Conservation (phyloP, 2,888 invertebrate species). For the Chaitophorus viminalis region DNA sequence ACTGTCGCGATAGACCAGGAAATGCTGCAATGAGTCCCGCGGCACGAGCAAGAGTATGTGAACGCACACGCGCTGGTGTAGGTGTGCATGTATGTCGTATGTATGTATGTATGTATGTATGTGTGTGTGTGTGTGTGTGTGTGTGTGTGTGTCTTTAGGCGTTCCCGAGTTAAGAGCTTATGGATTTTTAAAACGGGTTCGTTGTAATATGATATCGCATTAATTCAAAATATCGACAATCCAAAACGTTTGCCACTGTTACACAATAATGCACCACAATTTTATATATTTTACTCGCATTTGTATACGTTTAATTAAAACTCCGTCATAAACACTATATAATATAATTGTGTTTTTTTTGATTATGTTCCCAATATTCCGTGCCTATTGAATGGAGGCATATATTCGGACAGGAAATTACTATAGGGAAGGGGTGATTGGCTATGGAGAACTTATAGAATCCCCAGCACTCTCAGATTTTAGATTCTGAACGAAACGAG, state of each 20-base stretch:
- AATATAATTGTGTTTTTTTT: no score
- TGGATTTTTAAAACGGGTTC: constrained; percentile 34
- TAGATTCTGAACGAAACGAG: no score
- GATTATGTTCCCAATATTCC: no score
- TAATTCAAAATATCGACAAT: constrained; percentile 35
- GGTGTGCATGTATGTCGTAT: no score
- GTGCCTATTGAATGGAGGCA: no score
- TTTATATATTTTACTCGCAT: neutral
- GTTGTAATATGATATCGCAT: neutral
- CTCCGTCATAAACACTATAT: no score
- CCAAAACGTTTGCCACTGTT: constrained; percentile 18
- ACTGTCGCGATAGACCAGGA: constrained; percentile 36
- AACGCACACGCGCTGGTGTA: no score
- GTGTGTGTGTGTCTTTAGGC: neutral
- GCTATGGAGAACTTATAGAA: no score
- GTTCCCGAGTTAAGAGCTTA: constrained; percentile 3
- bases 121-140: neutral
- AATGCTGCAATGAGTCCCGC: neutral
- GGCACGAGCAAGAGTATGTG: neutral
- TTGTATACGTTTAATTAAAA: neutral
- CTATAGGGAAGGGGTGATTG: no score
- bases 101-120: no score
- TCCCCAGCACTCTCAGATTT: no score
- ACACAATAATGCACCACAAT: neutral
- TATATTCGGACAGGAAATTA: no score